Evolutionary conservation across 2,113 vertebrate genomes (phyloP).

Genomic region (Pseudopipra pipra): DNA sequence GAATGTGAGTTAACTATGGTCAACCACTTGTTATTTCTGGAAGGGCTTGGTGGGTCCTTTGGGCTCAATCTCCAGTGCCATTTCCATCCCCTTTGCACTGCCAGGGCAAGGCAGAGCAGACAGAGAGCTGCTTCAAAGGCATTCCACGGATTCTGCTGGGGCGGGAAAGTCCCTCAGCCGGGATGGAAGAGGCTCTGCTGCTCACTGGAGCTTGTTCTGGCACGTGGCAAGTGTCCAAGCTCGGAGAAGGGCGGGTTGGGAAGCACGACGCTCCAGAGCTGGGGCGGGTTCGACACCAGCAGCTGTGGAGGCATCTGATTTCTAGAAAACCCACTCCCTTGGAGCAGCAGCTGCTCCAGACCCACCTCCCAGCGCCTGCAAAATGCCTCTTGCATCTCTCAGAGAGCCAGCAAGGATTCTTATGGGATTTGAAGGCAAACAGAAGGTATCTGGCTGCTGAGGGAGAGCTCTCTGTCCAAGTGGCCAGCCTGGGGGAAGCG

Average conservation of each 20-base stretch:
- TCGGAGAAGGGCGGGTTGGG: neutral
- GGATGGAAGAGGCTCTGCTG: neutral
- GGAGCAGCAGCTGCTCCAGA: neutral
- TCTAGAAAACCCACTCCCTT: neutral
- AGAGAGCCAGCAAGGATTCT: neutral
- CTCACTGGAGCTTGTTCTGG: conserved; percentile 20
- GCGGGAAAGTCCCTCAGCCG: neutral
- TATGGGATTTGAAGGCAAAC: neutral
- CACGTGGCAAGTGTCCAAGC: neutral
- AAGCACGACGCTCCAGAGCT: neutral
- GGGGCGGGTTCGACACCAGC: neutral
- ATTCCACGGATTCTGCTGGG: neutral
- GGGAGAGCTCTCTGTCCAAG: neutral
- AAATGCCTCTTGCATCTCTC: neutral
- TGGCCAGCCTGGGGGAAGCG: neutral
- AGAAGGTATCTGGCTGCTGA: neutral
- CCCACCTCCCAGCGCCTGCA: neutral
- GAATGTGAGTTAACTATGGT: neutral
- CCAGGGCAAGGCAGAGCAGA: conserved; percentile 23
- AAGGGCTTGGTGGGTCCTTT: neutral
- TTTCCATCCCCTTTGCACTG: conserved; percentile 3
- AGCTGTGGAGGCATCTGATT: neutral
- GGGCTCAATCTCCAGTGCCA: neutral
- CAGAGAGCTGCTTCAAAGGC: conserved; percentile 25
- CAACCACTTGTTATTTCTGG: conserved; percentile 54